A percentile compares a stretch with the other conserved stretches of the same genome.
Evolutionary conservation across 2,797 vertebrate genomes (phyloP).

Genomic region (Pachyuromys duprasi): DNA sequence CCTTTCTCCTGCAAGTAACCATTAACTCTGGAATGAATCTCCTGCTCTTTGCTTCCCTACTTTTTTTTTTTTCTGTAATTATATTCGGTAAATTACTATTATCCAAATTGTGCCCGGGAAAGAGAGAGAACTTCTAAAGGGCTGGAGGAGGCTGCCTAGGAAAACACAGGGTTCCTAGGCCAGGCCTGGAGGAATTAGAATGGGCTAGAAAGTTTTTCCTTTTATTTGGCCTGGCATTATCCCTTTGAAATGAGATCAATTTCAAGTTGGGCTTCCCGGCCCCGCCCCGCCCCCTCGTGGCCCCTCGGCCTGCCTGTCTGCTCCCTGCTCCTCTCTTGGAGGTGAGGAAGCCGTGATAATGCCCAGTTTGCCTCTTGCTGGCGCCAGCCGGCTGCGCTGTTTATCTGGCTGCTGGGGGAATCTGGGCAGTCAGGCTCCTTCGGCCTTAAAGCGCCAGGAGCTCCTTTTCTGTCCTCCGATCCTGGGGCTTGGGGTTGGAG

Average conservation of each 20-base stretch:
- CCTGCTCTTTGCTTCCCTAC: conserved; percentile 75
- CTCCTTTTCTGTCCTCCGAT: conserved; percentile 75
- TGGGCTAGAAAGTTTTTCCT: conserved; percentile 86
- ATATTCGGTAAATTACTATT: conserved; percentile 82
- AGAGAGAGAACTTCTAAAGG: conserved; percentile 69
- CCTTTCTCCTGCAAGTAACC: conserved; percentile 80
- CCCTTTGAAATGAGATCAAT: conserved; percentile 94
- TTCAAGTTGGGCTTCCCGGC: conserved; percentile 92
- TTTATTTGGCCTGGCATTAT: conserved; percentile 90
- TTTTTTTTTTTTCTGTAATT: conserved; percentile 83
- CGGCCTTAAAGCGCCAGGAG: conserved; percentile 95
- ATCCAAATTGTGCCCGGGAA: conserved; percentile 77
- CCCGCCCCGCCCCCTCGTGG: conserved; percentile 70
- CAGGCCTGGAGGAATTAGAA: conserved; percentile 83
- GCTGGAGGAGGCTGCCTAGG: conserved; percentile 75
- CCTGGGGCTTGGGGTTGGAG: conserved; percentile 33
- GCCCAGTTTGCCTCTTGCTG: conserved; percentile 97
- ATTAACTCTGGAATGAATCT: conserved; percentile 84
- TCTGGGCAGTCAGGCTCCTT: conserved; percentile 95
- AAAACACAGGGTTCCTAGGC: conserved; percentile 83
- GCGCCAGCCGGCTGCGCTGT: conserved; percentile 97
- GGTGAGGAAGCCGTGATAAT: conserved; percentile 98
- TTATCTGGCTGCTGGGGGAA: conserved; percentile 95
- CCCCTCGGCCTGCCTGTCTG: conserved; percentile 70
- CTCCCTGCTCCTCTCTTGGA: conserved; percentile 90